These are phyloP conservation scores for Amiota mariae DNA, from an alignment of 2,888 invertebrate species.

Conservation along the genomic window DNA sequence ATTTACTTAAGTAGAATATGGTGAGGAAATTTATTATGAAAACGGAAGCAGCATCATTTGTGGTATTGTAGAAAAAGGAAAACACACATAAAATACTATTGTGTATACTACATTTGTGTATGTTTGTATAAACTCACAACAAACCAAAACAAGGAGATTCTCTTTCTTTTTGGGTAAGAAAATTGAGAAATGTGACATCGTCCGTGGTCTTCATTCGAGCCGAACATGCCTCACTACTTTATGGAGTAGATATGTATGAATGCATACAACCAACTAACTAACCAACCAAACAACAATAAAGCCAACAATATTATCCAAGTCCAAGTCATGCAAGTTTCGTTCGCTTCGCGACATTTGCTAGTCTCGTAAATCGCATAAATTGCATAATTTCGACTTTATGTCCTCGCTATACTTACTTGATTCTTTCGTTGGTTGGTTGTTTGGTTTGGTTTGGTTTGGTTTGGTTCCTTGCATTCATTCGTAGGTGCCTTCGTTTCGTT, in stretches of 20 bases:
- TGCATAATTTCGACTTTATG: constrained; percentile 68
- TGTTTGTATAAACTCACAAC: background rate
- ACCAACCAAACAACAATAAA: constrained; percentile 32
- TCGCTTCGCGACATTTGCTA: constrained; percentile 16
- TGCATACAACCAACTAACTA: too few species aligned
- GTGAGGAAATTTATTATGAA: constrained; percentile 63
- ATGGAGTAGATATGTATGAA: too few species aligned
- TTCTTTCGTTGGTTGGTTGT: too few species aligned
- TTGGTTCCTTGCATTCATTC: constrained; percentile 45
- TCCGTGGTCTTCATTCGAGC: background rate
- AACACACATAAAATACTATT: constrained; percentile 27
- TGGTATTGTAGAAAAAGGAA: constrained; percentile 24
- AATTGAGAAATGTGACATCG: background rate
- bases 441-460: too few species aligned
- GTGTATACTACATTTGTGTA: too few species aligned
- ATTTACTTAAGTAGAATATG: constrained; percentile 49
- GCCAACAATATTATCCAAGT: constrained; percentile 20
- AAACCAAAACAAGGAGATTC: background rate
- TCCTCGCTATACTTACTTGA: constrained; percentile 53
- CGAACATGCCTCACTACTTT: background rate
- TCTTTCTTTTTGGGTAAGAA: background rate
- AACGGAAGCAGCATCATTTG: constrained; percentile 41
- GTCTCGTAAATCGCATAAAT: constrained; percentile 67
- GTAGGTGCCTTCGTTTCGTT: constrained; percentile 22
- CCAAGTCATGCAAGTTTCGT: background rate